Evolutionary conservation across 2,888 invertebrate genomes (phyloP).

Genomic region (Drosophila testacea): DNA sequence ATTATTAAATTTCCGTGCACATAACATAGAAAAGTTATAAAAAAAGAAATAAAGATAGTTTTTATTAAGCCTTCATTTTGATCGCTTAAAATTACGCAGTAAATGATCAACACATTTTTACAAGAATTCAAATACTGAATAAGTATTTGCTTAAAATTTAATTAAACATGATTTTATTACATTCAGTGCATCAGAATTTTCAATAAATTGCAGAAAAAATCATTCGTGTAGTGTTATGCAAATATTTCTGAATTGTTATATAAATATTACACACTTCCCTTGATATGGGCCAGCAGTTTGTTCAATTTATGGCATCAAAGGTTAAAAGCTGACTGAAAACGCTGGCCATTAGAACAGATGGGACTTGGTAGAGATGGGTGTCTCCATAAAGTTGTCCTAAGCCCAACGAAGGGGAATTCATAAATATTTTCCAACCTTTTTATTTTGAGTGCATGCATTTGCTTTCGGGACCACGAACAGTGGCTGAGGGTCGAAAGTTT

Average conservation of each 20-base stretch:
- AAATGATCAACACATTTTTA: neutral
- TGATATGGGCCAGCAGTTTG: constrained; percentile 38
- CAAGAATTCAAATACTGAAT: neutral
- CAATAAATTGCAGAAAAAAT: constrained; percentile 43
- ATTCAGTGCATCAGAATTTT: constrained; percentile 24
- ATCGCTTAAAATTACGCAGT: neutral
- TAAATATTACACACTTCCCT: constrained; percentile 53
- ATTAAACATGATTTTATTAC: constrained; percentile 1
- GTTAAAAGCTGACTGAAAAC: constrained; percentile 55
- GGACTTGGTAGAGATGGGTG: constrained; percentile 16
- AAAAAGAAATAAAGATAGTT: neutral
- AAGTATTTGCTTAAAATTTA: neutral
- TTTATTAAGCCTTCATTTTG: neutral
- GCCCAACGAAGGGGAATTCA: constrained; percentile 10
- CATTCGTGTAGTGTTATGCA: constrained; percentile 71
- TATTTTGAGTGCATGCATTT: constrained; percentile 8
- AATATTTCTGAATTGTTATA: constrained; percentile 69
- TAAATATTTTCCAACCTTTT: constrained; percentile 24
- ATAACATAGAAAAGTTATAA: neutral
- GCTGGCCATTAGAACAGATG: constrained; percentile 32
- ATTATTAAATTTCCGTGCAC: neutral
- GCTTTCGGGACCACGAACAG: constrained; percentile 4
- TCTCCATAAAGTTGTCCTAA: constrained; percentile 9
- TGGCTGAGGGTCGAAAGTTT: constrained; percentile 4
- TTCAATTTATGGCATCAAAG: constrained; percentile 74